Conservation (phyloP, 2,888 invertebrate genomes). For the Eueremaeus valkanovi region DNA sequence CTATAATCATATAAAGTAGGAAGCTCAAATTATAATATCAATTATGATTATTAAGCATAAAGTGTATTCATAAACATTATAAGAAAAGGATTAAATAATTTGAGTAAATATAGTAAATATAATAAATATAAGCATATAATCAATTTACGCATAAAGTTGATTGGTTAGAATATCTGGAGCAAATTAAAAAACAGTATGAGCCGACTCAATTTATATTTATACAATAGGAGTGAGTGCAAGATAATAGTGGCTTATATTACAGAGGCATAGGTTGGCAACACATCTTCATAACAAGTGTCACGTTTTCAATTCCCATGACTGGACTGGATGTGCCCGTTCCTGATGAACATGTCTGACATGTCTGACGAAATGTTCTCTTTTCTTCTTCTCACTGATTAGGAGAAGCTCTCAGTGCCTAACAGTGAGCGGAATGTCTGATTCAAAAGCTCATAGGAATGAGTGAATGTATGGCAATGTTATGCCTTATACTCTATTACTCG, state of each 20-base stretch:
- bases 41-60: too few species aligned
- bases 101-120: too few species aligned
- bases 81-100: too few species aligned
- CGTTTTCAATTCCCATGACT: slow-evolving; percentile 23
- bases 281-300: not conserved
- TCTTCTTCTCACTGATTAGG: not conserved
- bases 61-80: too few species aligned
- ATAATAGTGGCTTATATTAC: not conserved
- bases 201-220: too few species aligned
- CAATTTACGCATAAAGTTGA: too few species aligned
- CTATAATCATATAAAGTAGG: too few species aligned
- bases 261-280: not conserved
- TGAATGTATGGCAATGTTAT: not conserved
- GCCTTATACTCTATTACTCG: not conserved
- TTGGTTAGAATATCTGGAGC: too few species aligned
- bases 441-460: not conserved
- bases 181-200: too few species aligned
- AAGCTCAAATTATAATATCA: too few species aligned
- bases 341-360: slow-evolving; percentile 2
- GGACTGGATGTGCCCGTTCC: not conserved
- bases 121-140: too few species aligned
- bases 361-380: not conserved
- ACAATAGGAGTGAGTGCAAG: not conserved
- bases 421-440: slow-evolving; percentile 4
- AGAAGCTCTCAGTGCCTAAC: not conserved